Evolutionary conservation across 2,888 invertebrate genomes (phyloP).

Genomic region (Habroteleia sp.): DNA sequence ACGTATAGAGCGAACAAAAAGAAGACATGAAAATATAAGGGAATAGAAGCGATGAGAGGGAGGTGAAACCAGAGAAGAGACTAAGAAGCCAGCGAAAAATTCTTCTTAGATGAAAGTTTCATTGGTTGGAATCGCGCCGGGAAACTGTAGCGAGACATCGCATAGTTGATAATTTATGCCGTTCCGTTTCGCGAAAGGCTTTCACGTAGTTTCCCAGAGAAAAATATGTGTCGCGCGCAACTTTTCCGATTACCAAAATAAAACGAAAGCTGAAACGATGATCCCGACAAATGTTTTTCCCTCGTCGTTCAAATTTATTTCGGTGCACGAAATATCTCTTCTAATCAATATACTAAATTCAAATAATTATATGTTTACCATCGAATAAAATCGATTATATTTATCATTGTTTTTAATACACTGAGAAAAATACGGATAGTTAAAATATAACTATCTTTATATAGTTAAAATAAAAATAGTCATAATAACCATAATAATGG

Average conservation of each 20-base stretch:
- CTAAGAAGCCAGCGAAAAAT: conserved; percentile 53
- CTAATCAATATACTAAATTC: too few species aligned
- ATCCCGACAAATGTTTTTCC: conserved; percentile 50
- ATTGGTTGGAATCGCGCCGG: conserved; percentile 57
- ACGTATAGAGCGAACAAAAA: conserved; percentile 29
- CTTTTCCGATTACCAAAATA: conserved; percentile 58
- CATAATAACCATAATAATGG: too few species aligned
- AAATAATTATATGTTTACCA: too few species aligned
- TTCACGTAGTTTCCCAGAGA: conserved; percentile 45
- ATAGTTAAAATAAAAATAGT: too few species aligned
- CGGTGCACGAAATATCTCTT: neutral
- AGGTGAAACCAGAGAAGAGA: conserved; percentile 21
- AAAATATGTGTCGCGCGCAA: conserved; percentile 56
- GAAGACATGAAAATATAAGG: conserved; percentile 15
- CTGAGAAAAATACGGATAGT: too few species aligned
- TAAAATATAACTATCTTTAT: too few species aligned
- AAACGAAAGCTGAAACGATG: conserved; percentile 40
- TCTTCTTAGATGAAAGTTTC: conserved; percentile 55
- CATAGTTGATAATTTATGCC: conserved; percentile 62
- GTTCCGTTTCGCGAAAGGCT: conserved; percentile 61
- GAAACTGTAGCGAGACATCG: conserved; percentile 60
- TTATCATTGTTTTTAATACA: too few species aligned
- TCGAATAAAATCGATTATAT: too few species aligned
- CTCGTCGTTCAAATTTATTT: conserved; percentile 28
- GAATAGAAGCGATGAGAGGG: conserved; percentile 32